Base-by-base conservation (phyloP, 2,797 vertebrate species). In the Ptychadena robeensis region DNA sequence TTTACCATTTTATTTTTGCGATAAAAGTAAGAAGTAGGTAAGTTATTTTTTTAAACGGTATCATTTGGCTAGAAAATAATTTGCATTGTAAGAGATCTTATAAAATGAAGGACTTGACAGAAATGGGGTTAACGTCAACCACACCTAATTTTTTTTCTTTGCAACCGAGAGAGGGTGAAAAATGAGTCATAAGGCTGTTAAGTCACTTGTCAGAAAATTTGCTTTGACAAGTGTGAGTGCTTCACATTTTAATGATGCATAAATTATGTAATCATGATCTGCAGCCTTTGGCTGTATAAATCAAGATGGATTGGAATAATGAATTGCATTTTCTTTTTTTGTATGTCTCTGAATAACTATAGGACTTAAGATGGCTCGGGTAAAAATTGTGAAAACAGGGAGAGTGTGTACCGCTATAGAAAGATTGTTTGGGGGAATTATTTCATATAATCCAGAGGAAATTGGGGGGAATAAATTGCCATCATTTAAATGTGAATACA, bases 221-320 rank as follows among this genome's bases (percentile, higher is more conserved):
- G 82, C 77, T 84, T 84, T 84, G 82, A 80, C 82, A 80, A 80
- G 77, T 69, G 44, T 80, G 76, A 84, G 77, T 68, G 71, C 77
- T 61, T 73, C 82, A 84, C 82, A 74, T 80, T 84, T 79, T 84
- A 84, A 84, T 84, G 82, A 84, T 79, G 82, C 82, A 84, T 84
- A 84, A 74, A 84, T 84, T 84, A 84, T 74, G 48, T 84, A 79
- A 84, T 84, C 82, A 84, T 69, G 82, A 84, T 80, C 70, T 80
- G 70, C 64, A 80, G 82, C 77, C 82, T 84, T 80, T 80, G 76
- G 77, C 82, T 80, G 79, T 73, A 48, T 80, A 84, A 84, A 84
- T 84, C 82, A 84, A 80, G 82, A 68, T 74, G 79, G 77, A 80
- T 84, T 84, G 73, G 76, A 84, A 84, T 84, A 84, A 84, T 80